phyloP scores from a whole-genome alignment of 1,140 invertebrate genomes.

The Nephila pilipes region DNA sequence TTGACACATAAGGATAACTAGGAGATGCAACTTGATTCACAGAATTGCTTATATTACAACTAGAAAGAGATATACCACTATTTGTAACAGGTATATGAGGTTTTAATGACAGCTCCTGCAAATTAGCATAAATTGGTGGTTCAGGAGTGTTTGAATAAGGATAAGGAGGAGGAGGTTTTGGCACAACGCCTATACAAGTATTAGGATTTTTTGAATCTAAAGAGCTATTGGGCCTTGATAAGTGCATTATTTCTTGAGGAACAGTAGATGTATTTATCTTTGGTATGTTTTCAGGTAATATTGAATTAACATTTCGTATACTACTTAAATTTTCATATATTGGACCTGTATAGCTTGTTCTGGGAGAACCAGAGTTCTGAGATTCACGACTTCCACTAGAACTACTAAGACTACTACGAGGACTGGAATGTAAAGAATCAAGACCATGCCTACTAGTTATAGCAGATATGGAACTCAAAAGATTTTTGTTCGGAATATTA shows the following conservation, averaged over 20 bases:
- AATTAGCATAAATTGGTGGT: conserved; percentile 72
- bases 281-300: conserved; percentile 79
- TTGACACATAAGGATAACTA: conserved; percentile 30
- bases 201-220: conserved; percentile 83
- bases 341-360: conserved; percentile 83
- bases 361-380: conserved; percentile 83
- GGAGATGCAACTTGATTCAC: neutral
- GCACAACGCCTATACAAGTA: conserved; percentile 82
- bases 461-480: conserved; percentile 42
- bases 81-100: neutral
- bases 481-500: conserved; percentile 68
- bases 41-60: neutral
- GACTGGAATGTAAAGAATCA: conserved; percentile 82
- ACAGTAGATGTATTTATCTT: conserved; percentile 65
- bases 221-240: conserved; percentile 80
- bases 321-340: conserved; percentile 89
- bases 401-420: conserved; percentile 84
- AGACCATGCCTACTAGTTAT: conserved; percentile 58
- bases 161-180: conserved; percentile 64
- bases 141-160: conserved; percentile 63
- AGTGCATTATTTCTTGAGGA: conserved; percentile 43
- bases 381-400: conserved; percentile 84
- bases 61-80: neutral
- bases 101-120: conserved; percentile 68
- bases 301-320: conserved; percentile 81